phyloP scores from a whole-genome alignment of 2,888 invertebrate genomes.

The Nomada flava region DNA sequence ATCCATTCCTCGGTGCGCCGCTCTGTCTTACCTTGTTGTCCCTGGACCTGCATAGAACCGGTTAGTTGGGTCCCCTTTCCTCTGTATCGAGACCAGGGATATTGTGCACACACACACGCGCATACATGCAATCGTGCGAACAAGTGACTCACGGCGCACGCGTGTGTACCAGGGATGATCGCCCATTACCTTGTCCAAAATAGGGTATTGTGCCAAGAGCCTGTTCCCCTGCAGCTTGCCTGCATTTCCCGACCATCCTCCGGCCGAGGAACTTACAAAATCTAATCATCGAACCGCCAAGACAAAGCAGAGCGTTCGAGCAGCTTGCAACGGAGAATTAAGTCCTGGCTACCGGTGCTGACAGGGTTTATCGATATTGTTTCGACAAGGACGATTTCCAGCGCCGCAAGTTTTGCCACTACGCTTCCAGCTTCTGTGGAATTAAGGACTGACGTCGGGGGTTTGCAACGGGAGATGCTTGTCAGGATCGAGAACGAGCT shows the following conservation, averaged over 20 bases:
- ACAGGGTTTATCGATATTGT: conserved; percentile 43
- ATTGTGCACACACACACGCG: conserved; percentile 53
- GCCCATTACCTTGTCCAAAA: conserved; percentile 77
- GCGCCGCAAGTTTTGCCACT: background rate
- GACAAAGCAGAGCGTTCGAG: conserved; percentile 59
- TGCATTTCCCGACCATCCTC: conserved; percentile 26
- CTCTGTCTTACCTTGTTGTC: conserved; percentile 67
- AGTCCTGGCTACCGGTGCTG: conserved; percentile 25
- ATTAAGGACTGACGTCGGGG: conserved; percentile 1
- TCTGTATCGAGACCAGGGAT: conserved; percentile 45
- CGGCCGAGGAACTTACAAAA: conserved; percentile 62
- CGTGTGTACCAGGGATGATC: conserved; percentile 69
- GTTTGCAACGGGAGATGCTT: background rate
- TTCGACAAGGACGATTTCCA: conserved; percentile 20
- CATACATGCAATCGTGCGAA: conserved; percentile 33
- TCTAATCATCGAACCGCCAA: conserved; percentile 62
- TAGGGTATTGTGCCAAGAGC: conserved; percentile 73
- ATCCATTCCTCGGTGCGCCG: conserved; percentile 73
- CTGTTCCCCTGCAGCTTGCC: conserved; percentile 56
- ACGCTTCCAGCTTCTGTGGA: conserved; percentile 1
- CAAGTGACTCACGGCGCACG: conserved; percentile 60
- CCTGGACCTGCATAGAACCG: conserved; percentile 55
- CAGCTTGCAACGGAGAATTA: conserved; percentile 27
- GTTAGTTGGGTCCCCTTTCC: conserved; percentile 29
- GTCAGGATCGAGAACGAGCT: conserved; percentile 1